Conservation (phyloP, 2,113 vertebrate species). For the Blennius ocellaris region DNA sequence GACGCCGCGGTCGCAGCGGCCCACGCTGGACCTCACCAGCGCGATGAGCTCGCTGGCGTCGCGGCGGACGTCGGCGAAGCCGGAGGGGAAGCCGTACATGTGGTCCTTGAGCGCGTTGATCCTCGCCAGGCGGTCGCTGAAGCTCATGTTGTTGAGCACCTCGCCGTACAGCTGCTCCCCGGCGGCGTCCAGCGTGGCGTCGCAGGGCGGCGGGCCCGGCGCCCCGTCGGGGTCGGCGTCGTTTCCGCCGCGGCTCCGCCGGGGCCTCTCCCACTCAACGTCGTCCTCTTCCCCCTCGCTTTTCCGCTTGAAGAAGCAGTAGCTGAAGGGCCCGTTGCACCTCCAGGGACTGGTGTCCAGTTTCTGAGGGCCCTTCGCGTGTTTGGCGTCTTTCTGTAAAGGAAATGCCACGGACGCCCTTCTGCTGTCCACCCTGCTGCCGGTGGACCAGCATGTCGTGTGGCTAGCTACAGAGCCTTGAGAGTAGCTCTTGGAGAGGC, state of each 20-base stretch:
- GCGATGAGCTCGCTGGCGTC: conserved; percentile 95
- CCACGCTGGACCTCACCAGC: conserved; percentile 90
- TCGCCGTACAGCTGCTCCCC: conserved; percentile 82
- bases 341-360: conserved; percentile 90
- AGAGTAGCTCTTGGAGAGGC: conserved; percentile 92
- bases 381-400: conserved; percentile 88
- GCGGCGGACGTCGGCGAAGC: conserved; percentile 91
- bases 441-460: conserved; percentile 76
- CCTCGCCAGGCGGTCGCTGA: conserved; percentile 86
- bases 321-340: conserved; percentile 94
- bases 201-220: conserved; percentile 61
- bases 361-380: conserved; percentile 87
- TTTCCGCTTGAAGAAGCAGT: conserved; percentile 92
- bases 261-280: conserved; percentile 81
- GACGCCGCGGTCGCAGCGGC: conserved; percentile 80
- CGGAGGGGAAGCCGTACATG: conserved; percentile 89
- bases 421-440: conserved; percentile 78
- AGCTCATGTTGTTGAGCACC: conserved; percentile 88
- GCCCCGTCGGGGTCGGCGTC: conserved; percentile 12
- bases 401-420: conserved; percentile 80
- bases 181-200: conserved; percentile 50
- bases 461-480: conserved; percentile 89
- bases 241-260: conserved; percentile 45
- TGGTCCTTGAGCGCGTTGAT: conserved; percentile 92
- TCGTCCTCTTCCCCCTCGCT: conserved; percentile 87